Conservation (phyloP, 2,797 vertebrate genomes). For the Heliangelus exortis region DNA sequence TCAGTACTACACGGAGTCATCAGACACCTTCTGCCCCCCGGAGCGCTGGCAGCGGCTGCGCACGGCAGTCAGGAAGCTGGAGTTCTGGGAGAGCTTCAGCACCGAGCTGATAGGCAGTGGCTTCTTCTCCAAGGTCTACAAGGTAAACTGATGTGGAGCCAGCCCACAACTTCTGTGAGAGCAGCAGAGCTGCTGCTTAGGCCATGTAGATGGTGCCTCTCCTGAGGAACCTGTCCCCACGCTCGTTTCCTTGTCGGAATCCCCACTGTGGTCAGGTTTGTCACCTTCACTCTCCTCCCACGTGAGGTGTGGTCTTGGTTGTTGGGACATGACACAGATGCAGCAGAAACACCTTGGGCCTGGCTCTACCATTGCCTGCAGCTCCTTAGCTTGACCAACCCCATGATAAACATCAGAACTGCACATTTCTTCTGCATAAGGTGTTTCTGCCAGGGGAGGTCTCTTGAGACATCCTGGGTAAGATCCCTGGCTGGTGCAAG, state of each 20-base stretch:
- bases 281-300: not conserved
- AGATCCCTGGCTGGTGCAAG: not conserved
- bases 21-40: slow-evolving; percentile 82
- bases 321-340: not conserved
- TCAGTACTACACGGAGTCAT: slow-evolving; percentile 72
- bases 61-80: slow-evolving; percentile 85
- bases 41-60: slow-evolving; percentile 86
- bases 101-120: slow-evolving; percentile 86
- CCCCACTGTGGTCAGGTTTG: not conserved
- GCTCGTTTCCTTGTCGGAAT: not conserved
- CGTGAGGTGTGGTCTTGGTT: not conserved
- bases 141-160: slow-evolving; percentile 74
- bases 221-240: not conserved
- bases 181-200: not conserved
- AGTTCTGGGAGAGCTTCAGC: slow-evolving; percentile 90
- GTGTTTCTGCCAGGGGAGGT: not conserved
- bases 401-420: not conserved
- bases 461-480: not conserved
- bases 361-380: not conserved
- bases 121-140: slow-evolving; percentile 91
- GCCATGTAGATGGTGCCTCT: not conserved
- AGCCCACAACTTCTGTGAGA: not conserved
- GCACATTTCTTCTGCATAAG: not conserved
- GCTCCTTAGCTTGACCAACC: not conserved
- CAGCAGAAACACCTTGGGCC: not conserved